Percentiles rank a stretch among this genome's conserved stretches.
Evolutionary conservation across 2,113 vertebrate species (phyloP).

Genomic region (Thunnus maccoyii): DNA sequence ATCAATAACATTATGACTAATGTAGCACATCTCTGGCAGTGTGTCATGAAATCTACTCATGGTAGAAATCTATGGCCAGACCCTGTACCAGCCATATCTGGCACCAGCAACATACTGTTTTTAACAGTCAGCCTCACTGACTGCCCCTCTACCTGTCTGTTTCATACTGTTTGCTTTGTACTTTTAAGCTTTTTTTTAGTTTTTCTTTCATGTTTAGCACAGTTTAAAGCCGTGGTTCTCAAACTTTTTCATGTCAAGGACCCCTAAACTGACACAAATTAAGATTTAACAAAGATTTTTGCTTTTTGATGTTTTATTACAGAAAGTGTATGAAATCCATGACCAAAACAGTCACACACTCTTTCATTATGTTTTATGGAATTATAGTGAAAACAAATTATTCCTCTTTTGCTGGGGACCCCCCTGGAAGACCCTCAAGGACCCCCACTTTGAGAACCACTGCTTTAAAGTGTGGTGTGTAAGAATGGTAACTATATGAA

Average conservation of each 20-base stretch:
- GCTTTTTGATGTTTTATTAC: no score
- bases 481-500: conserved; percentile 68
- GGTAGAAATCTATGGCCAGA: conserved; percentile 58
- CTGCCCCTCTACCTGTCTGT: conserved; percentile 23
- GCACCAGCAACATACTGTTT: conserved; percentile 70
- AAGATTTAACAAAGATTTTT: no score
- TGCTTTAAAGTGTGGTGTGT: conserved; percentile 45
- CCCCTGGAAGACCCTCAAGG: no score
- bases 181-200: conserved; percentile 12
- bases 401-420: no score
- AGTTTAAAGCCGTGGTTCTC: neutral
- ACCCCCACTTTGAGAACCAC: no score
- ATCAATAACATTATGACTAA: conserved; percentile 72
- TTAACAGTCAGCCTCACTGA: conserved; percentile 40
- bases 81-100: conserved; percentile 65
- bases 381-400: no score
- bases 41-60: conserved; percentile 50
- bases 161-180: conserved; percentile 37
- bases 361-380: no score
- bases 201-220: conserved; percentile 32
- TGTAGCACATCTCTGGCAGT: conserved; percentile 78
- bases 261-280: no score
- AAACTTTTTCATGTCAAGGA: no score
- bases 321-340: no score
- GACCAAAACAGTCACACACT: no score